phyloP scores from a whole-genome alignment of 2,888 invertebrate genomes.

The Rapana venosa region DNA sequence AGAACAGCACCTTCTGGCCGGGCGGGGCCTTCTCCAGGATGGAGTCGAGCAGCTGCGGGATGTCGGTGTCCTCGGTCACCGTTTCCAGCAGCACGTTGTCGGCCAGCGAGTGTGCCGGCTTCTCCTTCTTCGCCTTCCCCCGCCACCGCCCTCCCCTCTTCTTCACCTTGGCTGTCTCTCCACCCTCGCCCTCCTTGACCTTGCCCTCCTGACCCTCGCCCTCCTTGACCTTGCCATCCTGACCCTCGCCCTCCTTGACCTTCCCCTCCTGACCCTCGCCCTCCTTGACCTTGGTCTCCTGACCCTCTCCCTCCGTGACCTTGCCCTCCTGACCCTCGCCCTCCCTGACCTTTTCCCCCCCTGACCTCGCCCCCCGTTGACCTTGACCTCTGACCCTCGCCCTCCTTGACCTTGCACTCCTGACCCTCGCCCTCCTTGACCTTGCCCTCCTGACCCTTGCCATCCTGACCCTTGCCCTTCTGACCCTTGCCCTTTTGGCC shows the following conservation, averaged over 20 bases:
- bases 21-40: neutral
- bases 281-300: no score
- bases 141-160: neutral
- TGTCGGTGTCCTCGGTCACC: slow-evolving; percentile 16
- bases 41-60: neutral
- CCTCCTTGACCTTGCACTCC: neutral
- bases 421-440: neutral
- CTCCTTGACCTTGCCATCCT: neutral
- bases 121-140: neutral
- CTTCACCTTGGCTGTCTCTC: neutral
- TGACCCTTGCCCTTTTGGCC: no score
- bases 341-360: neutral
- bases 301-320: no score
- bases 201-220: neutral
- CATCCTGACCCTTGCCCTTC: neutral
- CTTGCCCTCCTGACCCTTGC: neutral
- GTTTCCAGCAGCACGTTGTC: slow-evolving; percentile 9
- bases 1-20: neutral
- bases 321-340: no score
- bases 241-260: neutral
- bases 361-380: no score
- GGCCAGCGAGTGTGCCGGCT: neutral
- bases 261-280: neutral
- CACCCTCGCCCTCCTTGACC: neutral
- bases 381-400: no score